A percentile compares a stretch with the other conserved stretches of the same genome.
Evolutionary conservation across 2,888 invertebrate species (phyloP).

Genomic region (Nephrocerus scutellatus): DNA sequence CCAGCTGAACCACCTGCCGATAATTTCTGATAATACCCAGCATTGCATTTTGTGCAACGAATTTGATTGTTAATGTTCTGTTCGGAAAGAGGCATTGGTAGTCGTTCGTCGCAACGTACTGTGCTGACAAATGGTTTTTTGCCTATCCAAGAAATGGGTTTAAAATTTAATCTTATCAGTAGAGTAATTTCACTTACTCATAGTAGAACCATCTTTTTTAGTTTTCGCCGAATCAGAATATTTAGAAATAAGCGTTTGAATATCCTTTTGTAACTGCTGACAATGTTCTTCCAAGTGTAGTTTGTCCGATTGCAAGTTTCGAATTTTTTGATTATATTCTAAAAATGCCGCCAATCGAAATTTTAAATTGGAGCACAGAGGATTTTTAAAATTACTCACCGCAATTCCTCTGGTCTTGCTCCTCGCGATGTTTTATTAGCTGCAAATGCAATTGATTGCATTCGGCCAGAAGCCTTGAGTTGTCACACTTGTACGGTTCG

Average conservation of each 20-base stretch:
- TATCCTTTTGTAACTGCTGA: conserved; percentile 48
- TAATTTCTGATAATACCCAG: conserved; percentile 29
- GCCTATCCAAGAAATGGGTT: conserved; percentile 21
- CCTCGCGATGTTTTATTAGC: conserved; percentile 59
- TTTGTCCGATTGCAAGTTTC: conserved; percentile 52
- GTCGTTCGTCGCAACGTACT: conserved; percentile 37
- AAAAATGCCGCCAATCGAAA: conserved; percentile 16
- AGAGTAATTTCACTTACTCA: conserved; percentile 16
- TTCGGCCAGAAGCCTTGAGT: conserved; percentile 66
- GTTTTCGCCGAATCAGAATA: conserved; percentile 30
- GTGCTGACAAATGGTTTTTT: conserved; percentile 45
- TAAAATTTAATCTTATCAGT: conserved; percentile 1
- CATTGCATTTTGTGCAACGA: conserved; percentile 42
- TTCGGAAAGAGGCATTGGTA: conserved; percentile 28
- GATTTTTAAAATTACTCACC: conserved; percentile 38
- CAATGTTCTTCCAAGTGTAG: conserved; percentile 48
- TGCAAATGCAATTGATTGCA: conserved; percentile 66
- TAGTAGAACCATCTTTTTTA: conserved; percentile 27
- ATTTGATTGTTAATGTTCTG: conserved; percentile 20
- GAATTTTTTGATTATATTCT: conserved; percentile 51
- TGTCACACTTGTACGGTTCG: conserved; percentile 76
- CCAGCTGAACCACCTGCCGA: conserved; percentile 24
- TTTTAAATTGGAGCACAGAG: not conserved
- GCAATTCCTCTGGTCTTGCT: conserved; percentile 54
- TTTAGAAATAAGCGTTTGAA: conserved; percentile 49